Conservation (phyloP, 2,113 vertebrate species). For the Hippocampus comes region DNA sequence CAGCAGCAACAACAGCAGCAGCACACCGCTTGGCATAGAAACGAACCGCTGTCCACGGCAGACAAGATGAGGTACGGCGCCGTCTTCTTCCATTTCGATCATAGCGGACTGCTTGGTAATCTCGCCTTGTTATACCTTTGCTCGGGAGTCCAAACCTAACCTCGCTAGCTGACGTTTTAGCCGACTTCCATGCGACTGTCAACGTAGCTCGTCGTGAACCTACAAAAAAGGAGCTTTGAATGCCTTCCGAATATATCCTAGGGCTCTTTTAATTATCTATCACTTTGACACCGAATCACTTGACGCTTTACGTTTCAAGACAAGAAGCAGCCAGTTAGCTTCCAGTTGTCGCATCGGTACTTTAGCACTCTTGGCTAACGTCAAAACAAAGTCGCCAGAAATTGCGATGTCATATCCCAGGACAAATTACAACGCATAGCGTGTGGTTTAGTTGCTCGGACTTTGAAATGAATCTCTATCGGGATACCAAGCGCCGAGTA, state of each 20-base stretch:
- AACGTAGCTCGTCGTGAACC: neutral
- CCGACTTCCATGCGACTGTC: neutral
- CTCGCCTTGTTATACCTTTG: neutral
- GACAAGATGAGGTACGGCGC: conserved; percentile 61
- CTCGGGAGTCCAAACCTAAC: neutral
- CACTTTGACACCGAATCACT: neutral
- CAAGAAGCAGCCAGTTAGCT: neutral
- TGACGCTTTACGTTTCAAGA: neutral
- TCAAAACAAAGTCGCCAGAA: neutral
- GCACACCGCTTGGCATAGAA: conserved; percentile 14
- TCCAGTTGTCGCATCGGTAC: neutral
- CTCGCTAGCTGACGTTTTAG: neutral
- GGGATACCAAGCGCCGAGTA: neutral
- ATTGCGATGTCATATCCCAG: neutral
- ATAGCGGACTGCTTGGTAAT: neutral
- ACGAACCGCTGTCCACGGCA: conserved; percentile 38
- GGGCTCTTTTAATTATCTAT: neutral
- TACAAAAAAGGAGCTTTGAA: neutral
- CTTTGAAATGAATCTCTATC: neutral
- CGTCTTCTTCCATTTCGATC: neutral
- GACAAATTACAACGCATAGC: neutral
- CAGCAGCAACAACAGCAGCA: conserved; percentile 33
- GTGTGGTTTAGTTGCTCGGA: neutral
- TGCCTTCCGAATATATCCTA: neutral
- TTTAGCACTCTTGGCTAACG: neutral